These are phyloP conservation scores for Volucella inflata DNA, from an alignment of 2,888 invertebrate genomes.

Conservation along the genomic window DNA sequence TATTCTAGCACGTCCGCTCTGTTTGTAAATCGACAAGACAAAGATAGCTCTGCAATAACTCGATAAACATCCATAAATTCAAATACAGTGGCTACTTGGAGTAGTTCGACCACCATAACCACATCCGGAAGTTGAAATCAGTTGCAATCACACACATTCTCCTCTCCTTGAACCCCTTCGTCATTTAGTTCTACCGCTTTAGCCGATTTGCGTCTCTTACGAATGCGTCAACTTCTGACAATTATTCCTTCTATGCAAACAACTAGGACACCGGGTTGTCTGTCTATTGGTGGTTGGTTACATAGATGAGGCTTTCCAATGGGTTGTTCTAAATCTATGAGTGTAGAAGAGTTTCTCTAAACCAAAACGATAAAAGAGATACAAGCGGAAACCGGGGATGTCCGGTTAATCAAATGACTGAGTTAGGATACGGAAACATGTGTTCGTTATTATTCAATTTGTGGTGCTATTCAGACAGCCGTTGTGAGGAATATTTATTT, in stretches of 20 bases:
- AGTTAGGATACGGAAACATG: constrained; percentile 67
- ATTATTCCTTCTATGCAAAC: constrained; percentile 4
- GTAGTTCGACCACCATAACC: constrained; percentile 18
- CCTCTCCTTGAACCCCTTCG: constrained; percentile 10
- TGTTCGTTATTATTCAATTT: constrained; percentile 71
- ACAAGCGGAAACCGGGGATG: constrained; percentile 30
- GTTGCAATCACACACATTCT: constrained; percentile 34
- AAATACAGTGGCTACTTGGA: not conserved
- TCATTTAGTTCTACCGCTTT: constrained; percentile 28
- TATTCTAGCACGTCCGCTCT: not conserved
- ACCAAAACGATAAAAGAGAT: constrained; percentile 47
- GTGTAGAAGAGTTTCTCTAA: constrained; percentile 17
- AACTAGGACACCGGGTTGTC: constrained; percentile 45
- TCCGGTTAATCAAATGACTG: constrained; percentile 68
- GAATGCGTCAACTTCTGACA: constrained; percentile 61
- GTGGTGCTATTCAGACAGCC: constrained; percentile 5
- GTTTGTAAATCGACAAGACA: constrained; percentile 7
- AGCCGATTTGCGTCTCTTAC: constrained; percentile 58
- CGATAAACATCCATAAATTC: not conserved
- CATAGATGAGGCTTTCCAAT: constrained; percentile 33
- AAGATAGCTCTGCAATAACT: not conserved
- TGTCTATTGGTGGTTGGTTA: constrained; percentile 9
- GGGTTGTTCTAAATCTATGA: constrained; percentile 17
- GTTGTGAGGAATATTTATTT: not conserved
- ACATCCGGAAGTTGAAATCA: constrained; percentile 24